Base-by-base conservation (phyloP, 2,888 invertebrate genomes). In the Pinctada fucata region DNA sequence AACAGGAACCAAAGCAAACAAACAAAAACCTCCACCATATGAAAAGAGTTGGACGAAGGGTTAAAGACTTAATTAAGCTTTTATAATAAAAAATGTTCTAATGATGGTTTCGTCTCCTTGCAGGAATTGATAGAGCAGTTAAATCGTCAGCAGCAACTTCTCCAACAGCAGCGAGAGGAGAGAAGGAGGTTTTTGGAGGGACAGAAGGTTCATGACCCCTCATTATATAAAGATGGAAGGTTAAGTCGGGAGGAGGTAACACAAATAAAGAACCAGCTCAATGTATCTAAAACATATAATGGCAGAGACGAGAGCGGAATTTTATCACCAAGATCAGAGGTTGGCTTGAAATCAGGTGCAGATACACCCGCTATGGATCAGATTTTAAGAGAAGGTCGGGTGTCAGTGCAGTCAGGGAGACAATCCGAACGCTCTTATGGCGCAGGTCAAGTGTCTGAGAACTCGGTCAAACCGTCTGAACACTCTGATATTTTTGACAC, bases 41-140 rank as follows among this genome's bases (percentile, higher is more conserved):
- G 31, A 31, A 31, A 31, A 31, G 31, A 31, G 31, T 31, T 31
- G 31, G 31, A 31, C 31, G 31, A 31, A 31, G 31, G 31, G 31
- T 31, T 31, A 31, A 31, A 31, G 31, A 31, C 31, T 31, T 31
- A 31, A 58, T 72, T 13, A 58, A 31, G 52, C 16, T 72, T 10
- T 49, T 10, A 68, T 31, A n/a, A 13, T 8, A 48, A 69, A 16
- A 49, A 48, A 48, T 69, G 10, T n/a, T 69, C n/a, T 3, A 16
- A 1, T 5, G 13, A n/a, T 10, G 47, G 31, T 72, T 71, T 64
- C 47, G 13, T 65, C 50, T 13, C 52, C 8, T 77, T 80, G 58
- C 67, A 80, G 80, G 80, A 80, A 49, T 71, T 78, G 5, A 80
- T 80, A 45, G 80, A 80, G 52, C 74, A 70, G 49, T 31, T 80